phyloP scores from a whole-genome alignment of 1,140 invertebrate species.

The Fopius arisanus region DNA sequence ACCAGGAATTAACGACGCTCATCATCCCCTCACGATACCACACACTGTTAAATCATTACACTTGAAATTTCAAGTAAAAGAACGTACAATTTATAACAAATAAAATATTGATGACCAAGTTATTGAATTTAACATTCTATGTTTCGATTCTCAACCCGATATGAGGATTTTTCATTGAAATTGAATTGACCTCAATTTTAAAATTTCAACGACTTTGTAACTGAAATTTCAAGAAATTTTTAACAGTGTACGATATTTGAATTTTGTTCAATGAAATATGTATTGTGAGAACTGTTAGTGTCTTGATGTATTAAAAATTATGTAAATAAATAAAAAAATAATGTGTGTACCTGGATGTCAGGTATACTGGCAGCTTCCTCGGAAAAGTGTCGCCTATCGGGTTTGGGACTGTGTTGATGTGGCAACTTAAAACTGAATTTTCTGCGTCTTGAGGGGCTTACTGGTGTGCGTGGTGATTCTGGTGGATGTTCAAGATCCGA shows the following conservation, averaged over 20 bases:
- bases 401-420: conserved; percentile 69
- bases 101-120: too few species aligned
- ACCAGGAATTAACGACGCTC: conserved; percentile 5
- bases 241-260: neutral
- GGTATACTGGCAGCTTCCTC: conserved; percentile 90
- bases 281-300: neutral
- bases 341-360: conserved; percentile 80
- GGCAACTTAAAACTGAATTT: conserved; percentile 91
- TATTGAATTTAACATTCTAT: too few species aligned
- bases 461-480: conserved; percentile 74
- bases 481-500: conserved; percentile 74
- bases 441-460: conserved; percentile 80
- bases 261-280: neutral
- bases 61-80: too few species aligned
- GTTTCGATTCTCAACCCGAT: too few species aligned
- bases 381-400: conserved; percentile 83
- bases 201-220: too few species aligned
- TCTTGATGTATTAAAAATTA: conserved; percentile 20
- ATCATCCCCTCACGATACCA: neutral
- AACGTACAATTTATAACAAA: too few species aligned
- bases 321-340: conserved; percentile 27
- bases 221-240: too few species aligned
- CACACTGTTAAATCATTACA: too few species aligned
- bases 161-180: too few species aligned
- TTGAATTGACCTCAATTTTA: too few species aligned